Evolutionary conservation across 2,113 vertebrate species (phyloP), one percentile per base, ranked within the genome.

Genomic region (Cygnus atratus): DNA sequence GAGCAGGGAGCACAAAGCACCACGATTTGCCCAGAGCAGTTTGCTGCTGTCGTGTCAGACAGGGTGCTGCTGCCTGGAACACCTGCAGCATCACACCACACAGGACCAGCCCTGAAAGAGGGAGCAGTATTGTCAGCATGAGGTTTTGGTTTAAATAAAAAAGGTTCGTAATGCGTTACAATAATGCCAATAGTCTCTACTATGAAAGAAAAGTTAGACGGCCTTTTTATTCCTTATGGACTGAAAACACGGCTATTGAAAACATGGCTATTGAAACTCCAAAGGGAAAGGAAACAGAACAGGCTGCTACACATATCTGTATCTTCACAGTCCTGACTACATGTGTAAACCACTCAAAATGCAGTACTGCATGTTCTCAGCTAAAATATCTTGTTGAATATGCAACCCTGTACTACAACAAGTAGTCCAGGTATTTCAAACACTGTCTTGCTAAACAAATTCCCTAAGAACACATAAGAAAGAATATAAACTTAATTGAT

Each of bases 21-120:
- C 0, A 0, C 0, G 39, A 3, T 4, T 29, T 1, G 5, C 31
- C 33, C 5, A 4, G 26, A 18, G 21, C 1, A 5, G 13, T 35
- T 17, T 62, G 59, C 41, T 17, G 68, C 29, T n/a, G 62, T 6
- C 14, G 35, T 1, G 9, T 37, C 31, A 28, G 67, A 25, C 20
- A 1, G 0, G 21, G 6, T 33, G 21, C 43, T 13, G 48, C 57
- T 5, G 29, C 5, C 7, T 57, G 4, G 10, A 29, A 22, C 20
- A 18, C 17, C 76, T 9, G 44, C 71, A 13, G 55, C 66, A 57
- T 1, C 6, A 10, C 28, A 1, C 0, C 1, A 7, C 4, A 19
- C 19, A 28, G 58, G 31, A 35, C 7, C 68, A 15, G 39, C 57
- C 61, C 11, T 6, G 58, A 4, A 16, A 50, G 24, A 26, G 48